Base-by-base conservation (phyloP, 2,797 vertebrate genomes). In the Morus bassanus region DNA sequence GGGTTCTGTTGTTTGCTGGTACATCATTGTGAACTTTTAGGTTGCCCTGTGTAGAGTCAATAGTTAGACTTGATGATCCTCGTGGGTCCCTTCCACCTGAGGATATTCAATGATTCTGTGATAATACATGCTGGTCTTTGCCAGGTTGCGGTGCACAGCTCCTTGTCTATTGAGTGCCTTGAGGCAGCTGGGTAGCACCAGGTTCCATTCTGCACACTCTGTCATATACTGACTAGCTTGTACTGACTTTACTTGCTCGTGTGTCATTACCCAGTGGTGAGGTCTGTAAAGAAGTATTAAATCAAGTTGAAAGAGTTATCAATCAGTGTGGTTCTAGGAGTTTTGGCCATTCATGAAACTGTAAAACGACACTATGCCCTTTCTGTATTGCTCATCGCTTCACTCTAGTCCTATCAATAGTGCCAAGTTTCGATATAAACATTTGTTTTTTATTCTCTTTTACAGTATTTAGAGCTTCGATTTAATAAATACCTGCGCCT, bases 401-500 rank as follows among this genome's bases (percentile, higher is more conserved):
- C 60, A 35, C 23, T 83, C 27, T 35, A 56, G 23, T 84, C 18
- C 7, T 89, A 59, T 37, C 30, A 54, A 19, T 30, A 80, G 18
- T 59, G 28, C 17, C 35, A 57, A 68, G 28, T 84, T 92, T 85
- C 1, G 4, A 28, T n/a, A 65, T 18, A 54, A 91, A 57, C 5
- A 15, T 67, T 75, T 60, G 12, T 11, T 88, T 46, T 78, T 92
- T 96, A 73, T 96, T 95, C 60, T 96, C 85, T 96, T 94, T 91
- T 97, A 72, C 96, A 99, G 99, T 99, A 99, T 85, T 98, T 99
- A 97, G 99, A 99, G 97, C 98, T 99, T 95, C 98, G 99, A 61
- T 99, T 99, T 98, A 99, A 98, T 98, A 99, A 97, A 98, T 97
- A 70, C 1, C 97, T 99, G 50, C 98, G 99, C 56, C 98, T 99